Evolutionary conservation across 2,797 vertebrate genomes (phyloP), one percentile per base, ranked within the genome.

Genomic region (Echiichthys vipera): DNA sequence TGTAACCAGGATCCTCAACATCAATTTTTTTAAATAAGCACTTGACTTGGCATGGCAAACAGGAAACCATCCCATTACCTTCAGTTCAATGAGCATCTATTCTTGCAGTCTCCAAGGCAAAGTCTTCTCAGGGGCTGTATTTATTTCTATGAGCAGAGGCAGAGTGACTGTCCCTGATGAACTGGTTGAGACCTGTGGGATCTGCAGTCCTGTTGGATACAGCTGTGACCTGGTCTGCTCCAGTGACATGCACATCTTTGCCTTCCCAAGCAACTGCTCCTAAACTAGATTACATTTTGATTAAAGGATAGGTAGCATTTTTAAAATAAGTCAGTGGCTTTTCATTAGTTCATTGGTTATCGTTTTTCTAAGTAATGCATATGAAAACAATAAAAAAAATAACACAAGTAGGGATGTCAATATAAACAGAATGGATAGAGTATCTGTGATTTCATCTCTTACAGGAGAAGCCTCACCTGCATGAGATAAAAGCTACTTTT

Each of bases 171-270:
- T 85, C 77, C 39, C 74, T 32, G 15, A 53, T 27, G 43, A 71
- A 72, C 73, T 74, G 74, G 51, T 75, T 65, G 30, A 69, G 57
- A 76, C 74, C 78, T 49, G 37, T 7, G 66, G 67, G 72, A 64
- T 39, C 17, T 58, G 15, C 42, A 55, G 34, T 17, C 25, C 61
- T 69, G 22, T 47, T 78, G 71, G 83, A 58, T 71, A 47, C 73
- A 78, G 84, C 68, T 75, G 76, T 77, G 78, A 78, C 73, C 75
- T 54, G 25, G 17, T 50, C 50, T 69, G 75, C 75, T 69, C 39
- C 45, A 50, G 20, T 71, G 71, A 74, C 15, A n/a, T 58, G 45
- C 32, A 65, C 37, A 39, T 59, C 24, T 22, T 66, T 53, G 47
- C 15, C 40, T 49, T 75, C 47, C 50, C 57, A 57, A 34, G 32